phyloP scores from a whole-genome alignment of 2,888 invertebrate genomes.

The Tuta absoluta region DNA sequence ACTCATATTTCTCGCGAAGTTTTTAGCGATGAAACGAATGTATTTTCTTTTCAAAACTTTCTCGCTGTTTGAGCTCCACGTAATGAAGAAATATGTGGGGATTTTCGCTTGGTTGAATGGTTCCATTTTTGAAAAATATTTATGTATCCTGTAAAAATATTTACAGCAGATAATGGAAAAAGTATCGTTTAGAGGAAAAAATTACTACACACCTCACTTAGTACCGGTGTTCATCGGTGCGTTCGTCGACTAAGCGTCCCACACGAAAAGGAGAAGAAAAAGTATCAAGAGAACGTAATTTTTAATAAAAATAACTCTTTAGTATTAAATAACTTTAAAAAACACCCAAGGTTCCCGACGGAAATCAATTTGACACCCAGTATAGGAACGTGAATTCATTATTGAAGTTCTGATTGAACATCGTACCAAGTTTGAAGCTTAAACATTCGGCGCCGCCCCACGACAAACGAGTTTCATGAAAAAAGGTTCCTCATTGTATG shows the following conservation, averaged over 20 bases:
- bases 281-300: too few species aligned
- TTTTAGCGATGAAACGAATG: constrained; percentile 18
- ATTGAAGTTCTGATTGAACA: not conserved
- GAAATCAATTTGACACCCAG: not conserved
- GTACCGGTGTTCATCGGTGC: too few species aligned
- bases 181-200: too few species aligned
- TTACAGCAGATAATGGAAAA: not conserved
- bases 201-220: too few species aligned
- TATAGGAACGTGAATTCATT: not conserved
- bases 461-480: not conserved
- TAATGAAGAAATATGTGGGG: constrained; percentile 14
- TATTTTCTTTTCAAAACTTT: constrained; percentile 7
- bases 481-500: not conserved
- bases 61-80: not conserved
- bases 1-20: constrained; percentile 4
- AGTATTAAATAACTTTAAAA: too few species aligned
- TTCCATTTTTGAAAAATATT: not conserved
- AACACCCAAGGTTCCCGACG: not conserved
- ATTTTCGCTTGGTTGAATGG: not conserved
- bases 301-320: too few species aligned
- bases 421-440: not conserved
- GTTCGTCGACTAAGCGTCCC: too few species aligned
- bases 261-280: too few species aligned
- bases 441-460: not conserved
- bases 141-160: not conserved